phyloP scores from a whole-genome alignment of 2,797 vertebrate genomes.

The Hipposideros larvatus region DNA sequence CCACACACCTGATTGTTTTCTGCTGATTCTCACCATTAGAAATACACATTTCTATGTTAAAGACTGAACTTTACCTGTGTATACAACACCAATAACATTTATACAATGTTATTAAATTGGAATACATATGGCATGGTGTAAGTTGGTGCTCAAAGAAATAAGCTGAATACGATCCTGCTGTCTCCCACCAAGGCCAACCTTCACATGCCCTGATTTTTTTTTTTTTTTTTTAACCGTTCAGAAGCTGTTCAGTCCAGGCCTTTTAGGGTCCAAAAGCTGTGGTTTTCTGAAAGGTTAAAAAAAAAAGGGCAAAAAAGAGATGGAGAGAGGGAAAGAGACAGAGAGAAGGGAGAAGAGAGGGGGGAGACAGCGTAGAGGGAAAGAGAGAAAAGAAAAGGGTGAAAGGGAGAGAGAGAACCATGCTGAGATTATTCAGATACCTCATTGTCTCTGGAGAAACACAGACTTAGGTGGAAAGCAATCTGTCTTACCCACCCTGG shows the following conservation, averaged over 20 bases:
- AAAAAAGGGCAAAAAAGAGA: not conserved
- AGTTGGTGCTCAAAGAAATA: not conserved
- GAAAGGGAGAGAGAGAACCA: constrained; percentile 21
- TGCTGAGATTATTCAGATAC: constrained; percentile 47
- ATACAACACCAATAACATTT: not conserved
- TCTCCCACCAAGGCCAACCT: constrained; percentile 1
- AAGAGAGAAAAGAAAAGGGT: constrained; percentile 10
- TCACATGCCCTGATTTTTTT: not conserved
- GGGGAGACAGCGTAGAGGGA: not conserved
- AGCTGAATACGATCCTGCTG: not conserved
- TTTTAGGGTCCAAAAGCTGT: constrained; percentile 75
- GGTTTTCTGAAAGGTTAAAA: constrained; percentile 76
- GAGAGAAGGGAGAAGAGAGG: not conserved
- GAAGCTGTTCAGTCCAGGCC: constrained; percentile 77
- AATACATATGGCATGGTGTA: not conserved
- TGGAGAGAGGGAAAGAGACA: not conserved
- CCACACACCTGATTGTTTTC: not conserved
- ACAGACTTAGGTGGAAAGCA: not conserved
- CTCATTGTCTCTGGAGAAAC: constrained; percentile 2
- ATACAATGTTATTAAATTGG: not conserved
- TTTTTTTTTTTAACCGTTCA: constrained; percentile 76
- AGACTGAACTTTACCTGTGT: constrained; percentile 21
- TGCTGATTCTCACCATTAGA: not conserved
- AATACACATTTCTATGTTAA: not conserved
- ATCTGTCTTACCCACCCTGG: not conserved